Percentiles rank a stretch among this genome's conserved stretches.
Conservation (phyloP, 2,113 vertebrate species). For the Turnix velox region DNA sequence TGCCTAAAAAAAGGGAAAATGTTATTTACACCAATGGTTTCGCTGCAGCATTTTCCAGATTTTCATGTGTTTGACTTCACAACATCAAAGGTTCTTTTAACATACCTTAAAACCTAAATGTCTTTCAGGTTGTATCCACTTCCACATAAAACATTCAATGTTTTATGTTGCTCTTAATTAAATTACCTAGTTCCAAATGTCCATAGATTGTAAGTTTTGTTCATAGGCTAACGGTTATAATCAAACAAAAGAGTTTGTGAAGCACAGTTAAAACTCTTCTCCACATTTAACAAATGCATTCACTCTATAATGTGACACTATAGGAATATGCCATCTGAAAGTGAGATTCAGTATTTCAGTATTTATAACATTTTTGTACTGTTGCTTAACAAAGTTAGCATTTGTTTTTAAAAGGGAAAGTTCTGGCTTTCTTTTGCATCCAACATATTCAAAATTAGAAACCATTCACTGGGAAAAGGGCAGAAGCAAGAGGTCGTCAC, state of each 20-base stretch:
- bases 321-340: background rate
- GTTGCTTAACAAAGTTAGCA: background rate
- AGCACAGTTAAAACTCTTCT: background rate
- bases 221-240: background rate
- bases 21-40: background rate
- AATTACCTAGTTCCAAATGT: background rate
- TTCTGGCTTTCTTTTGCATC: background rate
- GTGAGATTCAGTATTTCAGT: background rate
- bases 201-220: background rate
- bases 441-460: background rate
- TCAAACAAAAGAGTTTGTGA: background rate
- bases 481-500: background rate
- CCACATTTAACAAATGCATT: background rate
- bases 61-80: background rate
- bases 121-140: background rate
- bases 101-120: fast-evolving
- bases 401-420: background rate
- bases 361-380: background rate
- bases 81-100: background rate
- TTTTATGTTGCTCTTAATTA: background rate
- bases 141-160: background rate
- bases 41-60: background rate
- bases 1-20: background rate
- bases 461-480: background rate
- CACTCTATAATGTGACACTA: background rate